Percentiles rank a stretch among this genome's conserved stretches.
These are phyloP conservation scores for Psittacara wagleri DNA, from an alignment of 2,113 vertebrate species.

Conservation along the genomic window DNA sequence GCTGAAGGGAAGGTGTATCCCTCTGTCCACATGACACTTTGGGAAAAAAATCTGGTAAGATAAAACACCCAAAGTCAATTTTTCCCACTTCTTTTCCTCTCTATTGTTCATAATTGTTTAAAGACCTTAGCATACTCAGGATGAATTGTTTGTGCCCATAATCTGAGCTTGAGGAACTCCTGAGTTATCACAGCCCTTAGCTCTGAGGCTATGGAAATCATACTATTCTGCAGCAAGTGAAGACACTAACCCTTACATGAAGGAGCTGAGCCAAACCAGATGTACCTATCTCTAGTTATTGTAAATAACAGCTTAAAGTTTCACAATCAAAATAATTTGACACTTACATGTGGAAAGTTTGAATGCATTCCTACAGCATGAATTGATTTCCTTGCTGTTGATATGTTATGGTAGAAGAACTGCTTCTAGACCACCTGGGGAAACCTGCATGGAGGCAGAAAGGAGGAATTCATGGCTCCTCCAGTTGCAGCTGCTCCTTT, in stretches of 20 bases:
- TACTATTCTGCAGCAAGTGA: not conserved
- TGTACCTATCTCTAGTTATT: not conserved
- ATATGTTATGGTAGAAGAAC: not conserved
- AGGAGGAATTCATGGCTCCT: not conserved
- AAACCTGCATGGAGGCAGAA: not conserved
- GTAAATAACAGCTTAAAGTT: slow-evolving; percentile 21
- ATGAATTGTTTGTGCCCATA: not conserved
- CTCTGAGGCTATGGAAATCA: not conserved
- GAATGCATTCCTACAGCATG: not conserved
- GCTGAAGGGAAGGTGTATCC: not conserved
- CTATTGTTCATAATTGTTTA: not conserved
- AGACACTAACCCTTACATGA: not conserved
- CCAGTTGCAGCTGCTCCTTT: not conserved
- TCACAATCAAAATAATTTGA: slow-evolving; percentile 17
- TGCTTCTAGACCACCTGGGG: not conserved
- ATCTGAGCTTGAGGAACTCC: not conserved
- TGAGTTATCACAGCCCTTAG: not conserved
- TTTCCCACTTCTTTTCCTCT: not conserved
- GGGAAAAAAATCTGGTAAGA: not conserved
- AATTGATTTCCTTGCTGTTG: not conserved
- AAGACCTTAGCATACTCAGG: not conserved
- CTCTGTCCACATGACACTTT: not conserved
- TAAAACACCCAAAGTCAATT: not conserved
- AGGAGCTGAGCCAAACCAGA: not conserved
- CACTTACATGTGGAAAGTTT: not conserved